phyloP scores from a whole-genome alignment of 2,113 vertebrate genomes.

The Melanerpes aurifrons region DNA sequence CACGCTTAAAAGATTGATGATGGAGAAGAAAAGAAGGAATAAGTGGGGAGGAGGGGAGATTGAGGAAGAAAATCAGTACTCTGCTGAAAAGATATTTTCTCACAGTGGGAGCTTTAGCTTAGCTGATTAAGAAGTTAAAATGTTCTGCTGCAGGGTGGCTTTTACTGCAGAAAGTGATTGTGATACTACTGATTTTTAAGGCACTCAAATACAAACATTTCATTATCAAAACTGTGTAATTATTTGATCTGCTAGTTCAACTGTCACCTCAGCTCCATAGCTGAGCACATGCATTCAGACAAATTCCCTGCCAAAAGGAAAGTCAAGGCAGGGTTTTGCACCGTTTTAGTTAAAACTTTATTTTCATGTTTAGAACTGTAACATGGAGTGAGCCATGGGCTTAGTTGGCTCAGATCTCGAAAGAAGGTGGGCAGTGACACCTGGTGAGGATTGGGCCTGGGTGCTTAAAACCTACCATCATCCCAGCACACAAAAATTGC shows the following conservation, averaged over 20 bases:
- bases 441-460: not conserved
- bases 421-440: not conserved
- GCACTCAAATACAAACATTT: not conserved
- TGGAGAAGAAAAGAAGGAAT: conserved; percentile 11
- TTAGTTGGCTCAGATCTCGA: not conserved
- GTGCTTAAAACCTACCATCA: not conserved
- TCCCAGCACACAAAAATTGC: not conserved
- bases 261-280: not conserved
- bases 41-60: not conserved
- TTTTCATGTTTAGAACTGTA: not conserved
- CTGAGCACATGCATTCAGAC: not conserved
- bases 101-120: not conserved
- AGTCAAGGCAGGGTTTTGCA: not conserved
- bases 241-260: not conserved
- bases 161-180: not conserved
- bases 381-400: not conserved
- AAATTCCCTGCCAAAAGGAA: not conserved
- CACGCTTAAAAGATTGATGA: conserved; percentile 37
- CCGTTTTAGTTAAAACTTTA: not conserved
- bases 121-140: conserved; percentile 29
- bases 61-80: not conserved
- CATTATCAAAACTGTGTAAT: not conserved
- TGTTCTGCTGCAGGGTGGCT: not conserved
- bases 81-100: not conserved
- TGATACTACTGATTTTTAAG: not conserved